Evolutionary conservation across 2,888 invertebrate genomes (phyloP), one percentile per base, ranked within the genome.

Genomic region (Cylindroiulus punctatus): DNA sequence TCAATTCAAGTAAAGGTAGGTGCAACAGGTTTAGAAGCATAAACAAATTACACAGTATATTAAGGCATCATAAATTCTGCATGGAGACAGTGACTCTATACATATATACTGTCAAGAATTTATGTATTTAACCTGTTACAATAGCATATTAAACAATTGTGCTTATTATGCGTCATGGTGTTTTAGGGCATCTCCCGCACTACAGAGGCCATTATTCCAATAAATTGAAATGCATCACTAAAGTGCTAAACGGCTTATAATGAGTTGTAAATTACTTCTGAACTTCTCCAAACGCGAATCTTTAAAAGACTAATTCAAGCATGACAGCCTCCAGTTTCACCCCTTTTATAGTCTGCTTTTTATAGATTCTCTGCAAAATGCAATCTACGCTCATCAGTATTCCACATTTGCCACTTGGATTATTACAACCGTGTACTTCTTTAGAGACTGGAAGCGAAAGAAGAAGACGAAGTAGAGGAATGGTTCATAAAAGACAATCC

Each of bases 401-500:
- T 57, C n/a, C 22, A 57, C n/a, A 57, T 57, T 57, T 57, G 8
- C 57, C 57, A 57, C 57, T 57, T 8, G 47, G 14, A 14, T 57
- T 57, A 22, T 14, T 57, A 2, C 5, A 3, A n/a, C n/a, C 22
- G 57, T 8, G 47, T 7, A 47, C 14, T 47, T 17, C 19, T 47
- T 47, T 5, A 47, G 14, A 47, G 5, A 14, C 47, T 5, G 14
- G 47, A 57, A 57, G 57, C n/a, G 57, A 7, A n/a, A 57, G n/a
- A 57, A 57, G 12, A 22, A n/a, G 57, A 57, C 1, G 19, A 57
- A 57, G 1, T n/a, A 57, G 57, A 57, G 57, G n/a, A 57, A 19
- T n/a, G n/a, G 57, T 57, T 57, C 57, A 57, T 57, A 17, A 57
- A 57, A 57, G 57, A 57, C 19, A 57, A 57, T 57, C 57, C 57